Conservation (phyloP, 2,888 invertebrate species). For the Brachyptera putata region DNA sequence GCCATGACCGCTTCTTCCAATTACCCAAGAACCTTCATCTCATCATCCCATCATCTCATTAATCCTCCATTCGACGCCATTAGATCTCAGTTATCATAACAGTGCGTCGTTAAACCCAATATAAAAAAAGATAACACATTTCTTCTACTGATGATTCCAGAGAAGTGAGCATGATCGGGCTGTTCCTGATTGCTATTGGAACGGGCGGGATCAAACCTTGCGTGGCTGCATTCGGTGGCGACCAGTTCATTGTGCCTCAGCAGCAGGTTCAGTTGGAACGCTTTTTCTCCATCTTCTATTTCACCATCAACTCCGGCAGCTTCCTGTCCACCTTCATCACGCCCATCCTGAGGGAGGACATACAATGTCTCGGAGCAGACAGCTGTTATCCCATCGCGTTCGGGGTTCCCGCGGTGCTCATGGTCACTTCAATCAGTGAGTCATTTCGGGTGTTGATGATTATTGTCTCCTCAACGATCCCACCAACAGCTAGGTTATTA, state of each 20-base stretch:
- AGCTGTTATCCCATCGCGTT: conserved; percentile 84
- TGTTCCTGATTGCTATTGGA: conserved; percentile 76
- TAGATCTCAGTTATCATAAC: no score
- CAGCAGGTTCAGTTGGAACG: conserved; percentile 72
- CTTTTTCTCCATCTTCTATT: conserved; percentile 94
- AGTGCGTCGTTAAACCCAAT: no score
- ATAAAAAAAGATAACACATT: no score
- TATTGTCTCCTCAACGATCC: no score
- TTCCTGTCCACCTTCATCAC: conserved; percentile 83
- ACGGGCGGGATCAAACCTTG: conserved; percentile 97
- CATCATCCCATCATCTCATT: no score
- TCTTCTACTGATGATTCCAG: conserved; percentile 49
- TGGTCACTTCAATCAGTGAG: conserved; percentile 76
- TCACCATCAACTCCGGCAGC: conserved; percentile 86
- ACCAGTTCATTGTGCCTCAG: conserved; percentile 80
- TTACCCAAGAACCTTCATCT: no score
- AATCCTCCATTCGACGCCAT: no score
- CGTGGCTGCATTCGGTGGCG: conserved; percentile 92
- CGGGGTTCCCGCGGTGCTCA: conserved; percentile 81
- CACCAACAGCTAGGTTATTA: no score
- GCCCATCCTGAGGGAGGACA: conserved; percentile 76
- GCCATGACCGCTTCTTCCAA: no score
- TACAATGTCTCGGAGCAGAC: conserved; percentile 69
- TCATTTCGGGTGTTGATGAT: no score
- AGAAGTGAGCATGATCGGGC: conserved; percentile 60